These are phyloP conservation scores for Chionoecetes opilio DNA, from an alignment of 1,140 invertebrate species.

Conservation along the genomic window DNA sequence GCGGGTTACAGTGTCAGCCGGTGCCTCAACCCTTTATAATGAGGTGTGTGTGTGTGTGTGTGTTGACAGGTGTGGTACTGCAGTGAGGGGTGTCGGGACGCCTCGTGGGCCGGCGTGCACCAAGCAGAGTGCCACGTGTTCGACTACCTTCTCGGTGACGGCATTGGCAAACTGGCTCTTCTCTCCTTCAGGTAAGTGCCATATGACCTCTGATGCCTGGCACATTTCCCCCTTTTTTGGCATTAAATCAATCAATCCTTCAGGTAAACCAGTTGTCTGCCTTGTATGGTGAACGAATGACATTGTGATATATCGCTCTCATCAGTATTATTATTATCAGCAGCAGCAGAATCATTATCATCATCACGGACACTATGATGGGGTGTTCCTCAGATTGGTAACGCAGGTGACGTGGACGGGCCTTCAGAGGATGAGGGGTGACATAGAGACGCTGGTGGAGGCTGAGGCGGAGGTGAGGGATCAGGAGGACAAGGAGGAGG, in stretches of 20 bases:
- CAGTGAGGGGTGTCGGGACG: constrained; percentile 84
- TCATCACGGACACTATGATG: background rate
- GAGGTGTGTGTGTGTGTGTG: no score
- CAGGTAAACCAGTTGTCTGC: no score
- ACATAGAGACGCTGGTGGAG: constrained; percentile 78
- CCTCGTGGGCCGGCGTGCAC: constrained; percentile 85
- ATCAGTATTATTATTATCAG: background rate
- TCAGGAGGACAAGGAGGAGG: background rate
- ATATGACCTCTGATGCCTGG: no score
- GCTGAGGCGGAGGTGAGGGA: background rate
- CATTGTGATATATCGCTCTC: background rate
- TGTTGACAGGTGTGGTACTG: constrained; percentile 84
- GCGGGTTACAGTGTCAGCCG: no score
- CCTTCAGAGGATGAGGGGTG: constrained; percentile 82
- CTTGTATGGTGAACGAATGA: no score
- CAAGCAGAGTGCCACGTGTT: constrained; percentile 86
- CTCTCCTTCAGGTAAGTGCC: constrained; percentile 86
- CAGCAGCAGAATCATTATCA: background rate
- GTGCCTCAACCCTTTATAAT: no score
- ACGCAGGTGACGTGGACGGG: constrained; percentile 66
- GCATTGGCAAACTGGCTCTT: constrained; percentile 84
- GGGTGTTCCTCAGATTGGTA: constrained; percentile 55
- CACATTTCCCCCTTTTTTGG: no score
- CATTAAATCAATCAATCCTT: no score
- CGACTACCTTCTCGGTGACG: constrained; percentile 83